phyloP scores from a whole-genome alignment of 1,140 invertebrate species.

The Heliothis subflexa region DNA sequence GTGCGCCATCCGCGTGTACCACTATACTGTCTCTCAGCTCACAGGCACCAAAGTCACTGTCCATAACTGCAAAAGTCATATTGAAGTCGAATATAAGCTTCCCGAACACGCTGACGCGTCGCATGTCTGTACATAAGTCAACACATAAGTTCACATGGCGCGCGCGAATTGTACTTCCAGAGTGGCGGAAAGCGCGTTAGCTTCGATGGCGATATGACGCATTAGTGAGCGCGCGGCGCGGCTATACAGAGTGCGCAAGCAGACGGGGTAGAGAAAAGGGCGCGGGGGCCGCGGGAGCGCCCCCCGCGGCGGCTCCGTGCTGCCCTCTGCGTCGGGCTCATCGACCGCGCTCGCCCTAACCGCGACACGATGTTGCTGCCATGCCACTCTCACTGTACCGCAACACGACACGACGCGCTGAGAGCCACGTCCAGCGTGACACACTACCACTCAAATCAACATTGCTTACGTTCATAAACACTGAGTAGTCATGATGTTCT shows the following conservation, averaged over 20 bases:
- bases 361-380: conserved; percentile 64
- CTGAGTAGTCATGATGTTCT: neutral
- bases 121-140: conserved; percentile 62
- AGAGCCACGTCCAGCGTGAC: conserved; percentile 40
- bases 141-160: conserved; percentile 83
- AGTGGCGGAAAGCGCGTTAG: conserved; percentile 67
- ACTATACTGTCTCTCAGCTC: conserved; percentile 63
- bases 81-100: conserved; percentile 38
- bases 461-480: conserved; percentile 23
- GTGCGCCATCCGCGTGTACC: conserved; percentile 73
- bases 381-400: conserved; percentile 71
- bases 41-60: conserved; percentile 75
- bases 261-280: conserved; percentile 65
- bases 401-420: conserved; percentile 57
- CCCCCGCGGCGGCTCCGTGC: conserved; percentile 72
- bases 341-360: conserved; percentile 81
- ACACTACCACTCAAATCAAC: conserved; percentile 29
- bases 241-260: conserved; percentile 75
- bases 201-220: conserved; percentile 78
- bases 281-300: conserved; percentile 62
- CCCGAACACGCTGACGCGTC: conserved; percentile 37
- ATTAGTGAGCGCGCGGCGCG: conserved; percentile 84
- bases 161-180: conserved; percentile 68
- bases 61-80: conserved; percentile 54
- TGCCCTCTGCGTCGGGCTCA: conserved; percentile 83